Evolutionary conservation across 2,113 vertebrate species (phyloP).

Genomic region (Egretta garzetta): DNA sequence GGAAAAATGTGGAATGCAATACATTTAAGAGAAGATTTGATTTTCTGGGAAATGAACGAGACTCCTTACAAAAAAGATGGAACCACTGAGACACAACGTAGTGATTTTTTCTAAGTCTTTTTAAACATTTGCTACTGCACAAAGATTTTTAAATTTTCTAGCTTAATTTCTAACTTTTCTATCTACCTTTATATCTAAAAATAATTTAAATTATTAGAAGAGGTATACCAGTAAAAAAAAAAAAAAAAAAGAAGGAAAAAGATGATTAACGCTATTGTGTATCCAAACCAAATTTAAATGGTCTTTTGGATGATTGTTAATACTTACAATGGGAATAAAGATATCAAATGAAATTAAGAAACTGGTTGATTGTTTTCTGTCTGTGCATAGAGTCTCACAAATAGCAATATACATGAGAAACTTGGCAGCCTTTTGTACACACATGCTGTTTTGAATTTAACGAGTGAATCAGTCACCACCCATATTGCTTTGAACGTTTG

Average conservation of each 20-base stretch:
- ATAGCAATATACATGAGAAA: slow-evolving; percentile 42
- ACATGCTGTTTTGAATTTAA: slow-evolving; percentile 56
- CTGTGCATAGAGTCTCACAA: slow-evolving; percentile 22
- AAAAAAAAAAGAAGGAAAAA: neutral
- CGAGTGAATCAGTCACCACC: slow-evolving; percentile 44
- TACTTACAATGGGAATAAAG: slow-evolving; percentile 52
- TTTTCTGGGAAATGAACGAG: neutral
- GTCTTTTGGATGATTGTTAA: slow-evolving; percentile 19
- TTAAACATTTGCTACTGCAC: neutral
- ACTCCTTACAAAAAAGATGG: neutral
- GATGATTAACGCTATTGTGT: slow-evolving; percentile 46
- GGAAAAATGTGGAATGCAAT: neutral
- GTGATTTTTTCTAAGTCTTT: neutral
- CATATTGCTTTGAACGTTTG: slow-evolving; percentile 55
- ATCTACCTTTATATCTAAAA: neutral
- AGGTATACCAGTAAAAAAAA: neutral
- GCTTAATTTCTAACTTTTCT: neutral
- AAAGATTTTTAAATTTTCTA: neutral
- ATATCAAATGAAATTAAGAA: slow-evolving; percentile 53
- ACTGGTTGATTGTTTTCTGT: slow-evolving; percentile 26
- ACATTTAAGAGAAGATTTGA: neutral
- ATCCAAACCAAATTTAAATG: slow-evolving; percentile 40
- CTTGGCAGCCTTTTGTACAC: slow-evolving; percentile 35
- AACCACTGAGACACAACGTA: neutral
- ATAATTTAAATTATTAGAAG: neutral